phyloP scores from a whole-genome alignment of 2,797 vertebrate species.

The Poeciliopsis presidionis region DNA sequence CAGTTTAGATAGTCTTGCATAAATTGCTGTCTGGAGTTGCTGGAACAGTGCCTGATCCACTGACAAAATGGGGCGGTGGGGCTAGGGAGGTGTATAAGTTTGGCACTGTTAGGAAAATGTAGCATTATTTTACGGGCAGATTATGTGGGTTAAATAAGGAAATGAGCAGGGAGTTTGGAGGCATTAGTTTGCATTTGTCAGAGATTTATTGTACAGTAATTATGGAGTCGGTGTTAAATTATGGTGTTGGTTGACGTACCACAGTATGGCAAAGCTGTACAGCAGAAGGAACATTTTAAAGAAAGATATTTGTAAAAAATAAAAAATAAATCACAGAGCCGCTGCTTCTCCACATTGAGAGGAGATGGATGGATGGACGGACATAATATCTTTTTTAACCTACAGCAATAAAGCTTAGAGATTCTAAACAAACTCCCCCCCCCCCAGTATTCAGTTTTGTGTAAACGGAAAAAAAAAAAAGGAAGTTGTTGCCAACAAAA shows the following conservation, averaged over 20 bases:
- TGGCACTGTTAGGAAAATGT: not conserved
- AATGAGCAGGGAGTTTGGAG: not conserved
- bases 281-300: not conserved
- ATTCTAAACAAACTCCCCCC: not conserved
- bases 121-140: not conserved
- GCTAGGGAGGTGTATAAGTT: not conserved
- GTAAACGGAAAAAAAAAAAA: not conserved
- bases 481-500: not conserved
- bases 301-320: not conserved
- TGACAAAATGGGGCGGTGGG: not conserved
- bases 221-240: not conserved
- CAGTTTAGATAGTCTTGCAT: constrained; percentile 41
- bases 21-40: constrained; percentile 34
- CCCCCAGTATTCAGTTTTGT: not conserved
- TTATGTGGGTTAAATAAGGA: not conserved
- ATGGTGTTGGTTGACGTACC: not conserved
- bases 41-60: constrained; percentile 21
- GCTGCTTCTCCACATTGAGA: too few species aligned
- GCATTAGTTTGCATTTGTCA: not conserved
- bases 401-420: not conserved
- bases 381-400: not conserved
- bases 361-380: too few species aligned
- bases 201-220: not conserved
- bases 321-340: not conserved
- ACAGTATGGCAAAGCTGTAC: not conserved